These are phyloP conservation scores for Hedya salicella DNA, from an alignment of 2,888 invertebrate genomes.

Conservation along the genomic window DNA sequence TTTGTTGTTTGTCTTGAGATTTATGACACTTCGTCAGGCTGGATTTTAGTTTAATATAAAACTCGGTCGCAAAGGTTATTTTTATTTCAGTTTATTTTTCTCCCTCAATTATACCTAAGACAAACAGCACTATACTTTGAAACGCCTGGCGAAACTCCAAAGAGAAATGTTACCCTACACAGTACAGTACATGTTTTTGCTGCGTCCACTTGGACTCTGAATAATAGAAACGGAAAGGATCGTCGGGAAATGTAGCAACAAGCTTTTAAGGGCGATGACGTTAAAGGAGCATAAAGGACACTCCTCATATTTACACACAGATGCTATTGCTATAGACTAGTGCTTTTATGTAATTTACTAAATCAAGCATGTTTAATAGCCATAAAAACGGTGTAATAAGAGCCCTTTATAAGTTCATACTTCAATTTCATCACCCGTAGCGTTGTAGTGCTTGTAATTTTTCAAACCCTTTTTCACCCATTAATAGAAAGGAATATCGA, in stretches of 20 bases:
- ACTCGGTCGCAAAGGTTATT: no score
- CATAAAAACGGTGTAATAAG: no score
- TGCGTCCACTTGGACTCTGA: constrained; percentile 2
- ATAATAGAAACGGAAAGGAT: constrained; percentile 4
- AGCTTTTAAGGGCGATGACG: neutral
- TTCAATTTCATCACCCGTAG: no score
- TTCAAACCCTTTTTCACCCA: no score
- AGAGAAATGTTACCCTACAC: neutral
- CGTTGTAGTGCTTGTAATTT: no score
- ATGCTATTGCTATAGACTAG: no score
- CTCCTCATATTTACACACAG: neutral
- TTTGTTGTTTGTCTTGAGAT: constrained; percentile 18
- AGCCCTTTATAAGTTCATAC: no score
- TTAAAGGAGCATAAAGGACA: neutral
- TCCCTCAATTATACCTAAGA: neutral
- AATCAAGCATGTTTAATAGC: no score
- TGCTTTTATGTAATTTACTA: no score
- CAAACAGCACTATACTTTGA: neutral
- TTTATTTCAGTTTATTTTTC: no score
- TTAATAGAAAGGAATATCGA: no score
- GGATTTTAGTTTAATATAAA: no score
- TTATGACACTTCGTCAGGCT: neutral
- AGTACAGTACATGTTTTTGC: constrained; percentile 6
- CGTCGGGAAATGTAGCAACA: constrained; percentile 8
- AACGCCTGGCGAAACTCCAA: neutral